A percentile compares a stretch with the other conserved stretches of the same genome.
Conservation (phyloP, 2,797 vertebrate species). For the Tauraco hartlaubi region DNA sequence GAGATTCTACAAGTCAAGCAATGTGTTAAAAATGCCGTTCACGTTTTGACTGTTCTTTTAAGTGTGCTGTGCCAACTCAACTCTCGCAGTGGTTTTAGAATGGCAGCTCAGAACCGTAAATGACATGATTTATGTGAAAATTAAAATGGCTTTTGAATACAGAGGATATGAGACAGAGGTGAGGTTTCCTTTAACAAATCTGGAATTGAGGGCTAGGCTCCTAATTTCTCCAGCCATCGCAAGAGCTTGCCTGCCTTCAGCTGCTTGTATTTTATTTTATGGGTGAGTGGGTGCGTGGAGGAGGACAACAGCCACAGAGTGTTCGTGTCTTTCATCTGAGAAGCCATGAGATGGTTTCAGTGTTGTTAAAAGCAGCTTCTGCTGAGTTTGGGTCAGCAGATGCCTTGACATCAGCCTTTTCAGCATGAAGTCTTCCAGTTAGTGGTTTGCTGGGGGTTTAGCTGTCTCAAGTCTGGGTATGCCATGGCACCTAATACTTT, state of each 20-base stretch:
- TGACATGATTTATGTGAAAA: slow-evolving; percentile 15
- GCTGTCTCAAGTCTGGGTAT: not conserved
- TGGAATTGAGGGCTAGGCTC: slow-evolving; percentile 8
- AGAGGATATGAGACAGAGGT: slow-evolving; percentile 50
- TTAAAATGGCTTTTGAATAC: slow-evolving; percentile 30
- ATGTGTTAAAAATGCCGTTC: not conserved
- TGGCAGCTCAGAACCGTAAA: not conserved
- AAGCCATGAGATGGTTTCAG: not conserved
- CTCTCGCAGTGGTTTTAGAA: not conserved
- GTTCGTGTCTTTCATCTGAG: not conserved
- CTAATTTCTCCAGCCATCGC: not conserved
- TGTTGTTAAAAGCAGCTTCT: not conserved
- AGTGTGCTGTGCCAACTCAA: not conserved
- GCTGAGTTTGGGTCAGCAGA: not conserved
- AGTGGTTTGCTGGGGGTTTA: not conserved
- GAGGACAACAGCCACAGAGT: not conserved
- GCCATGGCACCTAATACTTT: not conserved
- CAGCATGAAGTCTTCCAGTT: not conserved
- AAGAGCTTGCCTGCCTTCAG: not conserved
- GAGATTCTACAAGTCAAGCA: slow-evolving; percentile 11
- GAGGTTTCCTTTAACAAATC: slow-evolving; percentile 42
- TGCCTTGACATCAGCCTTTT: not conserved
- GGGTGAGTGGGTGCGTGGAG: not conserved
- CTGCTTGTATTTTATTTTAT: slow-evolving; percentile 28
- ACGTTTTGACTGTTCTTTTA: not conserved